phyloP scores from a whole-genome alignment of 2,113 vertebrate species.

The Neolamprologus cancellatus region DNA sequence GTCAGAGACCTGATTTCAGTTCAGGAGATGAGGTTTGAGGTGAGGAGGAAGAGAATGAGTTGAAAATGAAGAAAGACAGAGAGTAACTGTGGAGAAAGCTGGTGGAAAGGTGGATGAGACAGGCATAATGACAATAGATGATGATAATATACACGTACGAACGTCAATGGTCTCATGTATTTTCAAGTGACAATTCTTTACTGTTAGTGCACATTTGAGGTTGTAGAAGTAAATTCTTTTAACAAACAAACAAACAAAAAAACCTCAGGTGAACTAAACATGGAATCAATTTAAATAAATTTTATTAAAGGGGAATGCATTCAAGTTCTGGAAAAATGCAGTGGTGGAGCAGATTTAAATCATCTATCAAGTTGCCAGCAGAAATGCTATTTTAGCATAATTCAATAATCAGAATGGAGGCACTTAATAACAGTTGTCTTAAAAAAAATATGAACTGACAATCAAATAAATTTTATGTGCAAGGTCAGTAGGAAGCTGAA shows the following conservation, averaged over 20 bases:
- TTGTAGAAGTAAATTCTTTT: slow-evolving; percentile 38
- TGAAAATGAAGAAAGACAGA: not conserved
- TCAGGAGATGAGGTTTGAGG: not conserved
- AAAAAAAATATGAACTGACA: slow-evolving; percentile 16
- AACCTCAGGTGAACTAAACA: slow-evolving; percentile 43
- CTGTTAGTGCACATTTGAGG: not conserved
- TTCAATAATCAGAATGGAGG: slow-evolving; percentile 30
- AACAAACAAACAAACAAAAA: slow-evolving; percentile 42
- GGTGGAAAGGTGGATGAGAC: not conserved
- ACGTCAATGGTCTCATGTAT: not conserved
- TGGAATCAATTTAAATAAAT: slow-evolving; percentile 55
- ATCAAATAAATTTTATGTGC: slow-evolving; percentile 1
- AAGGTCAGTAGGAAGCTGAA: not conserved
- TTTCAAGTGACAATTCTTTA: slow-evolving; percentile 9
- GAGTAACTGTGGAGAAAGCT: not conserved
- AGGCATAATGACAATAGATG: not conserved
- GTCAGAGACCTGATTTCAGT: not conserved
- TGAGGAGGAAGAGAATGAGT: not conserved
- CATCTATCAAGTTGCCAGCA: slow-evolving; percentile 35
- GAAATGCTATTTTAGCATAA: slow-evolving; percentile 47
- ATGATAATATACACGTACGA: not conserved
- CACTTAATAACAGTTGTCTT: slow-evolving; percentile 14
- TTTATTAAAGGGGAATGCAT: slow-evolving; percentile 24
- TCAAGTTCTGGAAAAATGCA: slow-evolving; percentile 3
- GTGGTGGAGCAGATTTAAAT: slow-evolving; percentile 21